Evolutionary conservation across 2,888 invertebrate species (phyloP).

Genomic region (Desoria tigrina): DNA sequence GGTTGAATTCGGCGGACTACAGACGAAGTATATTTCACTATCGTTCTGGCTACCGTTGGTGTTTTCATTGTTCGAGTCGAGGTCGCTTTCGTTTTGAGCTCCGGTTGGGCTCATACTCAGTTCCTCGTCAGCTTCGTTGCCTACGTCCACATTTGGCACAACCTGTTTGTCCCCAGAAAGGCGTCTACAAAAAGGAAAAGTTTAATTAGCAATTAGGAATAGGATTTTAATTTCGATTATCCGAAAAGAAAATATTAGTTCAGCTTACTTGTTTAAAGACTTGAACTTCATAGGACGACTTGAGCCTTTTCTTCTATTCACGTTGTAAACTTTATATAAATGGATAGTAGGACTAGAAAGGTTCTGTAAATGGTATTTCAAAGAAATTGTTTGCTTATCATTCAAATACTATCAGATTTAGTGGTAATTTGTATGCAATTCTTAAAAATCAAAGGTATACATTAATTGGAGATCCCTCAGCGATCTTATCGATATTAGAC

Average conservation of each 20-base stretch:
- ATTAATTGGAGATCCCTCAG: constrained; percentile 20
- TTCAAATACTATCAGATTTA: no score
- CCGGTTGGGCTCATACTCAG: constrained; percentile 51
- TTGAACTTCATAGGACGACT: constrained; percentile 40
- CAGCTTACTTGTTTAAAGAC: constrained; percentile 33
- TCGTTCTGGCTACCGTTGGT: constrained; percentile 33
- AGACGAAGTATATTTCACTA: constrained; percentile 38
- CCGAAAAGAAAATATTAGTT: not conserved
- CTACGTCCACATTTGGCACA: constrained; percentile 43
- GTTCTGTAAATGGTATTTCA: constrained; percentile 3
- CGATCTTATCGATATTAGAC: constrained; percentile 30
- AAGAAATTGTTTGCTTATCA: no score
- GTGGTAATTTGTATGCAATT: no score
- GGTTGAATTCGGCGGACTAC: constrained; percentile 14
- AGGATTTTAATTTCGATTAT: not conserved
- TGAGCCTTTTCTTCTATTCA: constrained; percentile 28
- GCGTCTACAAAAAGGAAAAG: constrained; percentile 25
- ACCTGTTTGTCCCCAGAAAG: constrained; percentile 41
- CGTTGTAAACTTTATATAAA: constrained; percentile 43
- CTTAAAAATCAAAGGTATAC: no score
- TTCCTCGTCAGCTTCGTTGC: constrained; percentile 52
- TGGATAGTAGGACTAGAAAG: constrained; percentile 36
- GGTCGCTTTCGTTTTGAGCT: constrained; percentile 36
- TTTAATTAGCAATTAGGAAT: not conserved
- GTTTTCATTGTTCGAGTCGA: constrained; percentile 39